These are phyloP conservation scores for Andrena bicolor DNA, from an alignment of 2,888 invertebrate genomes.

Conservation along the genomic window DNA sequence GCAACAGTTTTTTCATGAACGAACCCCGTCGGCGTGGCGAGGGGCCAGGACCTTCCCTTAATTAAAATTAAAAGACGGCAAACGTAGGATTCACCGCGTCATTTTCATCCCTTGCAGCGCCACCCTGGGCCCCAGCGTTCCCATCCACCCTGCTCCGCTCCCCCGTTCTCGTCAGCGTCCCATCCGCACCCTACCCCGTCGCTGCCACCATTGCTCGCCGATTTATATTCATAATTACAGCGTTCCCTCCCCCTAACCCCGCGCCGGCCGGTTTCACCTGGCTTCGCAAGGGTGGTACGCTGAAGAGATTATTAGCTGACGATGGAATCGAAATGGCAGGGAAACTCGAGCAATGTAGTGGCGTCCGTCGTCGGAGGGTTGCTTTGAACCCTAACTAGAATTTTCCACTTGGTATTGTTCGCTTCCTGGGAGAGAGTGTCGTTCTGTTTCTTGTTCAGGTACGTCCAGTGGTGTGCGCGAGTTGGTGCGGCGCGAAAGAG, in stretches of 20 bases:
- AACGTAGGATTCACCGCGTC: constrained; percentile 77
- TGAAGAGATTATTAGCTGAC: constrained; percentile 79
- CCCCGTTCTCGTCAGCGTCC: constrained; percentile 38
- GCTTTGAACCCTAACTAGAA: constrained; percentile 50
- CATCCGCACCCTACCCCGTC: constrained; percentile 35
- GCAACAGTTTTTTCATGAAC: constrained; percentile 70
- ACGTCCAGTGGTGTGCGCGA: too few species aligned
- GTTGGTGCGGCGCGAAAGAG: too few species aligned
- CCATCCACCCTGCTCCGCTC: constrained; percentile 32
- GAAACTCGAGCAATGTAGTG: constrained; percentile 60
- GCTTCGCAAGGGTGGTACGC: constrained; percentile 68
- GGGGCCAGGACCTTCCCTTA: constrained; percentile 78
- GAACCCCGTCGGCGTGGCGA: constrained; percentile 37
- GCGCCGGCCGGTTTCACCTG: constrained; percentile 74
- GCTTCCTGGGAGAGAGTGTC: background rate
- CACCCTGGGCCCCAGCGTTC: constrained; percentile 49
- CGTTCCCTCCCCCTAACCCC: constrained; percentile 44
- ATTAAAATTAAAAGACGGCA: constrained; percentile 84
- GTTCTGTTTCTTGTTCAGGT: background rate
- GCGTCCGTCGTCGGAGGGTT: constrained; percentile 37
- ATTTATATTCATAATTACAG: constrained; percentile 83
- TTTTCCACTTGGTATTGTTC: constrained; percentile 47
- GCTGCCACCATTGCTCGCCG: constrained; percentile 74
- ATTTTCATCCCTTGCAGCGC: constrained; percentile 71
- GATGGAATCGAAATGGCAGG: constrained; percentile 76